These are phyloP conservation scores for Epinephelus coioides DNA, from an alignment of 2,797 vertebrate species.

Conservation along the genomic window DNA sequence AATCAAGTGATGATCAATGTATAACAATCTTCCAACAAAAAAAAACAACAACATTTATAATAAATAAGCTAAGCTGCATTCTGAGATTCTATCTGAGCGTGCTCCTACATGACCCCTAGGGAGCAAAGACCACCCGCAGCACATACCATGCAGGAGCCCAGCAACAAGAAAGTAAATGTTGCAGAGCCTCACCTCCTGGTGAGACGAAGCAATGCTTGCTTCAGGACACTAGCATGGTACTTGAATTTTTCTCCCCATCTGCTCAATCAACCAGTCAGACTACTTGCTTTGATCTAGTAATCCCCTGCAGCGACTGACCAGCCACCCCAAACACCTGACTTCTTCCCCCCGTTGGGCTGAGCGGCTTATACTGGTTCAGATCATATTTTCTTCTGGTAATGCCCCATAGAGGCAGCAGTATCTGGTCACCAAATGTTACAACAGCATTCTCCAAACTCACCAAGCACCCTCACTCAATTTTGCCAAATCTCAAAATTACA, in stretches of 20 bases:
- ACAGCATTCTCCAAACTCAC: background rate
- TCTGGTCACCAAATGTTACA: background rate
- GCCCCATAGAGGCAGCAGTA: background rate
- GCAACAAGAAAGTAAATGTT: background rate
- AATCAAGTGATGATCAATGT: background rate
- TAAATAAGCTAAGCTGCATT: background rate
- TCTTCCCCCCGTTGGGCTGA: background rate
- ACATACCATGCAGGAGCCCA: background rate
- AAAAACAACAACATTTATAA: background rate
- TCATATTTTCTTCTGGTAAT: background rate
- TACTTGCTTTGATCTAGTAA: slow-evolving; percentile 32
- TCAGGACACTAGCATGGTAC: background rate
- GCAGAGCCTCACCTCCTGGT: slow-evolving; percentile 11
- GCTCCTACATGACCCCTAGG: background rate
- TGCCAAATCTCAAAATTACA: background rate
- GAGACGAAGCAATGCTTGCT: slow-evolving; percentile 24
- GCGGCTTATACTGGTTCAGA: background rate
- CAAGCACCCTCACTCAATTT: too few species aligned
- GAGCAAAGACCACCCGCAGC: background rate
- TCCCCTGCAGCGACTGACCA: slow-evolving; percentile 18
- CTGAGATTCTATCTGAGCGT: background rate
- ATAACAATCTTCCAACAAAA: background rate
- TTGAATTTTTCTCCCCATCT: slow-evolving; percentile 16
- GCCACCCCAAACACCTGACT: slow-evolving; percentile 14
- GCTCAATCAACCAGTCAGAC: slow-evolving; percentile 23